Evolutionary conservation across 2,113 vertebrate genomes (phyloP).

Genomic region (Clarias magur): DNA sequence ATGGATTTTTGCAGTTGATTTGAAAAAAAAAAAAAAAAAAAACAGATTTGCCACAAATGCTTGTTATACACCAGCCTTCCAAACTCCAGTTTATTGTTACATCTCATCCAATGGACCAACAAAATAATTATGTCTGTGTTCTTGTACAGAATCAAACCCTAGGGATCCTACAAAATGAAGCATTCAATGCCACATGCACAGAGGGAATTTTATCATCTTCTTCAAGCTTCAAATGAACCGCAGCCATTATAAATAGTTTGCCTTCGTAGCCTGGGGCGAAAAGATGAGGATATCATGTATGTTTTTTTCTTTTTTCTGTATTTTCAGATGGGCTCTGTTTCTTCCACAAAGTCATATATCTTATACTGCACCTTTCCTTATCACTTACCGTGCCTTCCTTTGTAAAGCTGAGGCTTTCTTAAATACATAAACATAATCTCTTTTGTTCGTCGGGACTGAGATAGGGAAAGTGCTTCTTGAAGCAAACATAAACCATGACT

Average conservation of each 20-base stretch:
- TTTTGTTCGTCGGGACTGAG: background rate
- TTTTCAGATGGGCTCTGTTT: slow-evolving; percentile 53
- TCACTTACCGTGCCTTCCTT: background rate
- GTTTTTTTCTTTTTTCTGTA: slow-evolving; percentile 54
- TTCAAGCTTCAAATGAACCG: slow-evolving; percentile 58
- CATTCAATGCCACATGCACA: slow-evolving; percentile 40
- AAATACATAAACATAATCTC: too few relatives aligned
- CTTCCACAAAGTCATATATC: slow-evolving; percentile 46
- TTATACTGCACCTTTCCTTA: background rate
- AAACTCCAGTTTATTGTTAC: background rate
- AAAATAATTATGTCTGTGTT: slow-evolving; percentile 48
- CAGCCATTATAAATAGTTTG: slow-evolving; percentile 51
- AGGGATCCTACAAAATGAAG: slow-evolving; percentile 26
- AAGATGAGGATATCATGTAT: slow-evolving; percentile 54
- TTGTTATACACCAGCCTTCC: background rate
- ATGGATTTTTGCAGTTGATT: background rate
- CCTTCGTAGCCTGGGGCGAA: slow-evolving; percentile 48
- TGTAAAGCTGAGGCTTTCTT: background rate
- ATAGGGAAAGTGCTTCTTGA: background rate
- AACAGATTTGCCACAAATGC: background rate
- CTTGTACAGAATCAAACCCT: slow-evolving; percentile 36
- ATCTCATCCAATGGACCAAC: slow-evolving; percentile 9
- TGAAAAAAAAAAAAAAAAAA: background rate
- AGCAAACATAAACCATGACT: background rate
- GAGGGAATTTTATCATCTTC: slow-evolving; percentile 38